Evolutionary conservation across 2,797 vertebrate species (phyloP), one percentile per base, ranked within the genome.

Genomic region (Tarsius wallacei): DNA sequence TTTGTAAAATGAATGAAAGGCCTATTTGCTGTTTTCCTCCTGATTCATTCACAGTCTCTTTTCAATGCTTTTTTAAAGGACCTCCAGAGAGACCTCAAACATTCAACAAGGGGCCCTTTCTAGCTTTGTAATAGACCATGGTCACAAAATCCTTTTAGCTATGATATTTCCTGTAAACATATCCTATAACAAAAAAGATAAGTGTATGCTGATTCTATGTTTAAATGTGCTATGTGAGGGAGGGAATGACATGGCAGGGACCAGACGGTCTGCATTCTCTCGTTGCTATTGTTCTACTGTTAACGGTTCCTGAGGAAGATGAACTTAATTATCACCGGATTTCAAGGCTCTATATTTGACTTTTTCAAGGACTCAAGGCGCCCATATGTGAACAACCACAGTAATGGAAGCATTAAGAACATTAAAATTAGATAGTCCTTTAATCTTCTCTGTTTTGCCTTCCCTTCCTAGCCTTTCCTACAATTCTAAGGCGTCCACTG

Each of bases 361-460:
- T 80, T 87, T 93, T 76, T 94, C 71, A 78, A 47, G 28, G 13
- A 85, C 15, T 73, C 51, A 53, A 49, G 26, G 13, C 15, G 55
- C 53, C 33, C 22, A 63, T 84, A 81, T 83, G 33, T 53, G 83
- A 94, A 89, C 47, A 93, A 59, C 17, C 42, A 31, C 11, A 87
- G 26, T 64, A 88, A 76, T 88, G 22, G 55, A 42, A 77, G 57
- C 64, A 78, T 61, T 88, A 91, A 97, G 26, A 82, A 78, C 49
- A 78, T 94, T 76, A 95, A 94, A 91, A 94, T 87, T 87, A 89
- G 26, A 64, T 64, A 81, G 42, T 87, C 31, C 87, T 84, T 93
- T 93, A 84, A 84, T 93, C 71, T 73, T 74, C 16, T 90, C 47
- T 90, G 49, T 76, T 96, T 88, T 93, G 33, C 33, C 77, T 85